Evolutionary conservation across 1,140 invertebrate genomes (phyloP).

Genomic region (Nephila pilipes): DNA sequence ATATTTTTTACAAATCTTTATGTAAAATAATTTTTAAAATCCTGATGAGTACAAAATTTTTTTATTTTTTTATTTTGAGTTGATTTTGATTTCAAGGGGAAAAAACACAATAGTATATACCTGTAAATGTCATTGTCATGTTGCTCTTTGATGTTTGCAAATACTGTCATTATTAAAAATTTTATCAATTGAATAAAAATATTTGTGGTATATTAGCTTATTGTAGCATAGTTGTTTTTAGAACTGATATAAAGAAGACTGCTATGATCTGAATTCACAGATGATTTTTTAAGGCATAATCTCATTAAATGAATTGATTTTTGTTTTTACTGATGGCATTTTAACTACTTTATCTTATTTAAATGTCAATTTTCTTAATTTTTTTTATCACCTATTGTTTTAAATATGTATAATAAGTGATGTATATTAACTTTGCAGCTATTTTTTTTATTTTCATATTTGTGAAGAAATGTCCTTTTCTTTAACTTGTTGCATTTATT

Average conservation of each 20-base stretch:
- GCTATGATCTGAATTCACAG: neutral
- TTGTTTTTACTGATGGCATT: neutral
- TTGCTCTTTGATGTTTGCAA: neutral
- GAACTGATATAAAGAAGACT: neutral
- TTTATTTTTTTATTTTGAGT: neutral
- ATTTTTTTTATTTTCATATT: neutral
- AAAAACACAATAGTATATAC: neutral
- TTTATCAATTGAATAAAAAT: neutral
- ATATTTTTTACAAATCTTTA: neutral
- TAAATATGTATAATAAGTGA: neutral
- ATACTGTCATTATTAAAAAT: neutral
- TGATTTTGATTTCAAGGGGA: neutral
- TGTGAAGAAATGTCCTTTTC: neutral
- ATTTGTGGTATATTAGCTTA: neutral
- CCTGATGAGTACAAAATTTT: neutral
- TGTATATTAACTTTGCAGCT: neutral
- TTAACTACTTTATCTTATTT: neutral
- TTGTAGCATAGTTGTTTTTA: neutral
- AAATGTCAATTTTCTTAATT: neutral
- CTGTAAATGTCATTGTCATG: neutral
- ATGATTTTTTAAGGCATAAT: neutral
- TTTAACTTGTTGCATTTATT: neutral
- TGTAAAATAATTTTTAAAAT: neutral
- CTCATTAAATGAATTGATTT: neutral
- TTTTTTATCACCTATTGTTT: neutral